Evolutionary conservation across 2,888 invertebrate genomes (phyloP), one percentile per base, ranked within the genome.

Genomic region (Dorcus hopei): DNA sequence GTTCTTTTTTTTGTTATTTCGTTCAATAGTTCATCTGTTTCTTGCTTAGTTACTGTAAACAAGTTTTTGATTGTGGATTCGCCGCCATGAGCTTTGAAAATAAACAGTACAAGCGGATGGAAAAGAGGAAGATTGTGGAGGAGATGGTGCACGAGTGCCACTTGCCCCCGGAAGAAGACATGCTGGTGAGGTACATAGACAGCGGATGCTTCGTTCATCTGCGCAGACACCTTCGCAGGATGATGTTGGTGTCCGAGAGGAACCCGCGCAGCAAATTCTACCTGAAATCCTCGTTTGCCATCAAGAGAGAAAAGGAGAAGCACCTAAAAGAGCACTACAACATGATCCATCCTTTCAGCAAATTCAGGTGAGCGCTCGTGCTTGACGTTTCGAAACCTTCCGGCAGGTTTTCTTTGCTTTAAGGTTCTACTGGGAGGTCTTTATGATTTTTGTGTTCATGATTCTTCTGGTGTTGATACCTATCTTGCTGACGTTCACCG

Each of bases 291-390:
- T 47, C 61, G 14, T 62, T 50, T 33, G 60, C 61, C 19, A 64
- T 67, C 33, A 51, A 52, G 8, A 51, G 54, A n/a, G 66, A 67
- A 48, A 64, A 61, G 42, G 43, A 58, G 19, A 43, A 9, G 9
- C 65, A 67, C 48, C 52, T 67, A 45, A 59, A 63, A 23, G 59
- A 57, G 11, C 54, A 63, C 42, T 67, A 65, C 50, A 63, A 59
- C 51, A 65, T 64, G 61, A 64, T 67, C 14, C 66, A 67, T 52
- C 66, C 66, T 9, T 67, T 65, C 51, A 67, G 66, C 42, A 40
- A 43, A 48, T 3, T 61, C 77, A 1, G 65, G 80, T 69, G 72
- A 55, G 38, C 3, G 14, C 52, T 14, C 45, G 3, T 45, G 6
- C 16, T 11, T 3, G 19, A 19, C 5, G 19, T 16, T 42, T 19